Evolutionary conservation across 2,797 vertebrate species (phyloP).

Genomic region (Sphaeramia orbicularis): DNA sequence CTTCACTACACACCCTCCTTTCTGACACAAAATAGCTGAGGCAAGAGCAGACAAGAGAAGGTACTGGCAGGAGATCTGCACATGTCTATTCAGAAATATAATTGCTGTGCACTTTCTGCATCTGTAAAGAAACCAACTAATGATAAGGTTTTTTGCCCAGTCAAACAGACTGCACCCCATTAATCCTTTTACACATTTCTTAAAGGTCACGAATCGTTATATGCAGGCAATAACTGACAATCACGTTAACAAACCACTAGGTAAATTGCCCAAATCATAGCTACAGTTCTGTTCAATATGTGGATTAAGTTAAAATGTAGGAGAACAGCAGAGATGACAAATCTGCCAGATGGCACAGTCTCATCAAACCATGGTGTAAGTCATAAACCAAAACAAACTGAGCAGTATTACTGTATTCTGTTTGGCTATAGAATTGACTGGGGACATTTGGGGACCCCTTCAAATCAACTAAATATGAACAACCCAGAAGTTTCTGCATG

Average conservation of each 20-base stretch:
- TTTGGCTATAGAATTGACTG: slow-evolving; percentile 28
- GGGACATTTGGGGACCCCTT: not conserved
- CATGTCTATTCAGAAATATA: slow-evolving; percentile 52
- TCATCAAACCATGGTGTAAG: slow-evolving; percentile 43
- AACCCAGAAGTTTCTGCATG: not conserved
- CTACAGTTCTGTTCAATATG: slow-evolving; percentile 14
- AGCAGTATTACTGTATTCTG: slow-evolving; percentile 23
- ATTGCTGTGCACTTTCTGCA: slow-evolving; percentile 39
- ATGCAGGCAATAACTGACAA: slow-evolving; percentile 20
- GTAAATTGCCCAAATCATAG: slow-evolving; percentile 36
- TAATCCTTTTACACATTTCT: slow-evolving; percentile 7
- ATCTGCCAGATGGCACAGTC: slow-evolving; percentile 59
- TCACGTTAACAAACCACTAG: slow-evolving; percentile 24
- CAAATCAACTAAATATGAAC: no score
- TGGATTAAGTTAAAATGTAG: slow-evolving; percentile 48
- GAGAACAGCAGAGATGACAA: slow-evolving; percentile 54
- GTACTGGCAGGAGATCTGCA: slow-evolving; percentile 43
- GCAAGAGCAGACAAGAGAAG: slow-evolving; percentile 35
- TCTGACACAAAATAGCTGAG: slow-evolving; percentile 45
- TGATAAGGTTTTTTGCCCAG: slow-evolving; percentile 39
- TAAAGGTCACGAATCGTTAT: slow-evolving; percentile 31
- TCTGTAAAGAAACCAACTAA: slow-evolving; percentile 27
- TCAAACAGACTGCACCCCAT: not conserved
- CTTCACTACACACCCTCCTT: slow-evolving; percentile 19
- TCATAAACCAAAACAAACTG: slow-evolving; percentile 42